Conservation (phyloP, 2,797 vertebrate species). For the Gadopsis marmoratus region DNA sequence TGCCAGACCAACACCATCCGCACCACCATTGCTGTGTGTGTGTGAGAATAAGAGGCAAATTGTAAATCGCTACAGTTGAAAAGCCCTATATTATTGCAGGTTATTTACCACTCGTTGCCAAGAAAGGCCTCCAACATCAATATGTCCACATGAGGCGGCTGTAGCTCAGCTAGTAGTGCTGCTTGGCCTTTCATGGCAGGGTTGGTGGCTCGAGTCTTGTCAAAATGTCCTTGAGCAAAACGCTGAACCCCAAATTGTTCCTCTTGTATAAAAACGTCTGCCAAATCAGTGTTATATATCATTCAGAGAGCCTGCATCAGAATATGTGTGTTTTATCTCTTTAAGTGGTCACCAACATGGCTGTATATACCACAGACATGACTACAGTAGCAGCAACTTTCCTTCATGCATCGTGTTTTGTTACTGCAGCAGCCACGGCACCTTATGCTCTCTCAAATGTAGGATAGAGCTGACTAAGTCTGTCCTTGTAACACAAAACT, state of each 20-base stretch:
- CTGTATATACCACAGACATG: not conserved
- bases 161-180: not conserved
- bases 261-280: not conserved
- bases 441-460: constrained; percentile 7
- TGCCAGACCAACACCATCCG: not conserved
- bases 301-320: not conserved
- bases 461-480: constrained; percentile 40
- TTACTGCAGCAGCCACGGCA: constrained; percentile 23
- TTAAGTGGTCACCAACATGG: not conserved
- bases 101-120: not conserved
- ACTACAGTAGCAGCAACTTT: not conserved
- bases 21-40: not conserved
- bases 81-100: not conserved
- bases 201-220: not conserved
- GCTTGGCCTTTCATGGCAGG: not conserved
- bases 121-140: not conserved
- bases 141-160: not conserved
- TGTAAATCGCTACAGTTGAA: not conserved
- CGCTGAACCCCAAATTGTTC: constrained; percentile 5
- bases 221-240: constrained; percentile 10
- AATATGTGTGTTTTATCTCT: constrained; percentile 1
- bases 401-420: constrained; percentile 6
- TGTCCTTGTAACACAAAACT: constrained; percentile 59
- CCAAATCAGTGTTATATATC: not conserved
- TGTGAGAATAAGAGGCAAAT: not conserved